A percentile compares a stretch with the other conserved stretches of the same genome.
Evolutionary conservation across 2,888 invertebrate species (phyloP).

Genomic region (Pseudococcus viburni): DNA sequence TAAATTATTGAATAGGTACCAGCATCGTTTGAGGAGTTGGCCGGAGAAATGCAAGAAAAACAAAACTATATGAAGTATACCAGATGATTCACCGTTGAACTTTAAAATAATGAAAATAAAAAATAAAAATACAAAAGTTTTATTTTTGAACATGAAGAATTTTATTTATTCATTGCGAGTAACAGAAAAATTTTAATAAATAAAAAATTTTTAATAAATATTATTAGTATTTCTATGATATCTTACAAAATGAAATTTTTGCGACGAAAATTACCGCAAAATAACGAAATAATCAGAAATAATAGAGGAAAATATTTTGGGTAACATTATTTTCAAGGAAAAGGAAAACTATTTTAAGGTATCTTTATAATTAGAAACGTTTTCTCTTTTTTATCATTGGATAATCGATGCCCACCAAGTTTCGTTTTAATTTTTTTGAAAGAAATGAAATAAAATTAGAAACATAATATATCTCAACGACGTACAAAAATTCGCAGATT

Average conservation of each 20-base stretch:
- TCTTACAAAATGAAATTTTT: too few species aligned
- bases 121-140: background rate
- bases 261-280: too few species aligned
- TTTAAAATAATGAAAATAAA: background rate
- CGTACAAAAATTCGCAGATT: too few species aligned
- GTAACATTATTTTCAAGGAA: background rate
- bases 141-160: background rate
- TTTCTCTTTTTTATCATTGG: too few species aligned
- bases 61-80: background rate
- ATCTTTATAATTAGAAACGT: too few species aligned
- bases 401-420: too few species aligned
- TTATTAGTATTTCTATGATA: too few species aligned
- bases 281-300: background rate
- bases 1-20: background rate
- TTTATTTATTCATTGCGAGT: background rate
- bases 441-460: too few species aligned
- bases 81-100: too few species aligned
- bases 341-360: background rate
- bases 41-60: background rate
- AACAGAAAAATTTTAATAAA: background rate
- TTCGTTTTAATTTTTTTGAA: too few species aligned
- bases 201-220: background rate
- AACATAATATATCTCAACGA: too few species aligned
- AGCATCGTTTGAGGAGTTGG: background rate
- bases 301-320: background rate